These are phyloP conservation scores for Rhinoderma darwinii DNA, from an alignment of 2,113 vertebrate species.

Conservation along the genomic window DNA sequence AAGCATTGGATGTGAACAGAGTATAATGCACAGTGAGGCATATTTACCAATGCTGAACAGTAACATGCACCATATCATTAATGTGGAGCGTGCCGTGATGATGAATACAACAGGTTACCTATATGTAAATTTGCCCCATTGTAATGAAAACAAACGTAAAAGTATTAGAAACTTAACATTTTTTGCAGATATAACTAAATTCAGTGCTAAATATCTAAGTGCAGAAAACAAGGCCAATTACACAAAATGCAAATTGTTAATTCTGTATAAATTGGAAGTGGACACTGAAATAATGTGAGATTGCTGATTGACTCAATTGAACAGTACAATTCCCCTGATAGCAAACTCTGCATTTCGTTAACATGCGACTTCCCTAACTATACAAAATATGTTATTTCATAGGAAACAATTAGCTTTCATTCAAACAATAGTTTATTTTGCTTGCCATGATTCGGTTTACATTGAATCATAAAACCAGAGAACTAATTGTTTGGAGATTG, in stretches of 20 bases:
- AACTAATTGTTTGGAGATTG: neutral
- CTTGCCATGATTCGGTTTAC: neutral
- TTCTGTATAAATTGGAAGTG: neutral
- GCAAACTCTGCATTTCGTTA: neutral
- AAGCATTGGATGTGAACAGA: no score
- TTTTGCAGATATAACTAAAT: no score
- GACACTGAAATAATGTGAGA: neutral
- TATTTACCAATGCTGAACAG: no score
- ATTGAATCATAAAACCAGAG: neutral
- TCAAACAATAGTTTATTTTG: slow-evolving; percentile 33
- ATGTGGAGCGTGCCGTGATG: no score
- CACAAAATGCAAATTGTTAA: neutral
- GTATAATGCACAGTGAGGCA: no score
- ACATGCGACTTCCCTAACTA: slow-evolving; percentile 11
- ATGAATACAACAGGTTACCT: no score
- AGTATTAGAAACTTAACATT: no score
- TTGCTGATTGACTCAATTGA: slow-evolving; percentile 15
- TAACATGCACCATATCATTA: no score
- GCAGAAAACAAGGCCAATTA: neutral
- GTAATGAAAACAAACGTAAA: no score
- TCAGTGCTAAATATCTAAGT: no score
- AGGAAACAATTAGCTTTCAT: slow-evolving; percentile 42
- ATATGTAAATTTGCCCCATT: no score
- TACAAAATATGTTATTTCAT: neutral
- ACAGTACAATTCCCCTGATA: slow-evolving; percentile 11